A percentile compares a stretch with the other conserved stretches of the same genome.
Evolutionary conservation across 2,888 invertebrate genomes (phyloP).

Genomic region (Xestia xanthographa): DNA sequence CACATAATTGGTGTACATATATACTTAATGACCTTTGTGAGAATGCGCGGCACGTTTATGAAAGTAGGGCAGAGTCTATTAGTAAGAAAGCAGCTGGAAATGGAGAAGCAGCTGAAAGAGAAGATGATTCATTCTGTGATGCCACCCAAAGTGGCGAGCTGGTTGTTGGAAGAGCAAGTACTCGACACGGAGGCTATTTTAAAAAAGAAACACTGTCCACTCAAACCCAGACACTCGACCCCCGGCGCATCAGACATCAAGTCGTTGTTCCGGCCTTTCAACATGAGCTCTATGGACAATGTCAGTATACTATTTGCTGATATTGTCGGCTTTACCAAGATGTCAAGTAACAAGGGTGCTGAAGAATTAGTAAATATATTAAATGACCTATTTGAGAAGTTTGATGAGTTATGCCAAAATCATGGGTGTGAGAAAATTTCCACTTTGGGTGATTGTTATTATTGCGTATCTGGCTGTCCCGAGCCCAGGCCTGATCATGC

Average conservation of each 20-base stretch:
- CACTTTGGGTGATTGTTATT: slow-evolving; percentile 98
- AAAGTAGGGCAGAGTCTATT: slow-evolving; percentile 98
- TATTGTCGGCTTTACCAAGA: slow-evolving; percentile 99
- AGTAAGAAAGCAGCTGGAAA: slow-evolving; percentile 96
- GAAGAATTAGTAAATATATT: slow-evolving; percentile 98
- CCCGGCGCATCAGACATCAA: slow-evolving; percentile 93
- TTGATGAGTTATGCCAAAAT: slow-evolving; percentile 96
- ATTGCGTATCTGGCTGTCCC: slow-evolving; percentile 98
- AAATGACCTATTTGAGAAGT: slow-evolving; percentile 98
- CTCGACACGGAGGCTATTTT: slow-evolving; percentile 90
- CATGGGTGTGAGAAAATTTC: slow-evolving; percentile 99
- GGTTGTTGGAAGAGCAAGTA: slow-evolving; percentile 94
- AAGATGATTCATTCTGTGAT: slow-evolving; percentile 99
- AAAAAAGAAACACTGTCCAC: slow-evolving; percentile 86
- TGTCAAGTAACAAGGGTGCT: slow-evolving; percentile 99
- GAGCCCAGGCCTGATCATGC: slow-evolving; percentile 98
- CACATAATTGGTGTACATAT: slow-evolving; percentile 98
- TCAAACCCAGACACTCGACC: slow-evolving; percentile 88
- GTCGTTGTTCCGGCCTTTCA: slow-evolving; percentile 97
- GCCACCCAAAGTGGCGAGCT: slow-evolving; percentile 98
- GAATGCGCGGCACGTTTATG: slow-evolving; percentile 98
- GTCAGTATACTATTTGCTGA: slow-evolving; percentile 99
- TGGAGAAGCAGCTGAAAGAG: slow-evolving; percentile 98
- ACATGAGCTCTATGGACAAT: slow-evolving; percentile 99
- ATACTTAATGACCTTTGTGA: slow-evolving; percentile 97